Percentiles rank a stretch among this genome's conserved stretches.
phyloP scores from a whole-genome alignment of 2,113 vertebrate genomes.

The Thamnophis sirtalis region DNA sequence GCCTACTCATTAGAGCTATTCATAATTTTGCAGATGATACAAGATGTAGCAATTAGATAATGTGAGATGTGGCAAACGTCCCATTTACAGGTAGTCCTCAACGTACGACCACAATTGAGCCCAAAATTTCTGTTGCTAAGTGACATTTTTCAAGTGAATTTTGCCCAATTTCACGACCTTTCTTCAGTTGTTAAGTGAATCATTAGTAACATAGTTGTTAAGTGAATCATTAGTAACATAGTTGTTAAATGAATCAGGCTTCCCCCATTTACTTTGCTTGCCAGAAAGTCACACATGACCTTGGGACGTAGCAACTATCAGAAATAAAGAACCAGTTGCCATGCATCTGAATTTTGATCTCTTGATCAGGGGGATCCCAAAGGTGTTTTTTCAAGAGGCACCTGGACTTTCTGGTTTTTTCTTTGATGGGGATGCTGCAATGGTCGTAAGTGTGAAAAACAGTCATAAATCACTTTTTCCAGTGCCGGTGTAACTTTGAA shows the following conservation, averaged over 20 bases:
- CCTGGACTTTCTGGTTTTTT: too few relatives aligned
- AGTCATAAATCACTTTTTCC: neutral
- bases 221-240: neutral
- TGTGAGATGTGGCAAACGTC: neutral
- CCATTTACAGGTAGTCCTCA: neutral
- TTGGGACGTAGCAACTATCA: neutral
- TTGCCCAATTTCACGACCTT: neutral
- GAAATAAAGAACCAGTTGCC: neutral
- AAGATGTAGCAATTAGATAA: neutral
- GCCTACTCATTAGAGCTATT: neutral
- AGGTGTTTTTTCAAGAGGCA: too few relatives aligned
- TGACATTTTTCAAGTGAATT: neutral
- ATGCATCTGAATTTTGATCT: neutral
- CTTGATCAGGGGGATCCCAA: neutral
- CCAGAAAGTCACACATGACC: neutral
- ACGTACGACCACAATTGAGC: neutral
- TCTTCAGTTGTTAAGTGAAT: neutral
- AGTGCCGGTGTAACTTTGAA: neutral
- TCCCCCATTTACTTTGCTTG: neutral
- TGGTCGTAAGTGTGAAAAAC: neutral
- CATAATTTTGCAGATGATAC: neutral
- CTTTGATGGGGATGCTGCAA: neutral
- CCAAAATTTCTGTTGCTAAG: neutral
- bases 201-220: neutral
- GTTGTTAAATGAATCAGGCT: neutral